Base-by-base conservation (phyloP, 2,888 invertebrate genomes). In the Tetranychus piercei region DNA sequence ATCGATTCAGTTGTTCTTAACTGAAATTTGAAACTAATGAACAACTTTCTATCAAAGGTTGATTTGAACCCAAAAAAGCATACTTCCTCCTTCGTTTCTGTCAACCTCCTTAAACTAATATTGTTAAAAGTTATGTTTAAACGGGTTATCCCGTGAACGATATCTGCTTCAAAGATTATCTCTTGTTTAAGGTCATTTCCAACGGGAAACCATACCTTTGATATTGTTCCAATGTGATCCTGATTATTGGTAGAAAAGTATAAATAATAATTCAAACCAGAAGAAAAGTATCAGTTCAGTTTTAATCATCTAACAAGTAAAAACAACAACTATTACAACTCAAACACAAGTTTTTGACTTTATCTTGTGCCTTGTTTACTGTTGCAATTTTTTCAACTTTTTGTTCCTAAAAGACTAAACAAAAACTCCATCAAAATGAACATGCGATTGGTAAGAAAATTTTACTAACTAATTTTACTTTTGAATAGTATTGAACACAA, bases 1-100 rank as follows among this genome's bases (percentile, higher is more conserved):
- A 99, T 79, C 97, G 87, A 82, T 97, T 93, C 74, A 99, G 83
- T 82, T 99, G 99, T 80, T 96, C 96, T 83, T 96, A 96, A 0
- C 96, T 94, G 80, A 99, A 99, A 83, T 99, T 97, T 0, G 97
- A 97, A n/a, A n/a, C n/a, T n/a, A 34, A 34, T 34, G 4, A 34
- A 34, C 34, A 34, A 34, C 3, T 34, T 5, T 34, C 34, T 34
- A 34, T 34, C 4, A 34, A 34, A 34, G 34, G 34, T 34, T 34
- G 34, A 34, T 34, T 34, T 34, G 34, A 34, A 34, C 34, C 4
- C 34, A 34, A 34, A 34, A 34, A 34, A 34, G 34, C 34, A 34
- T 34, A 34, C 34, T 34, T 34, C 34, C 34, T 34, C 34, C 34
- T 34, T 3, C 34, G 5, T 34, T 34, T 34, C 5, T 34, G 34